Evolutionary conservation across 1,140 invertebrate genomes (phyloP), one percentile per base, ranked within the genome.

Genomic region (Camponotus pennsylvanicus): DNA sequence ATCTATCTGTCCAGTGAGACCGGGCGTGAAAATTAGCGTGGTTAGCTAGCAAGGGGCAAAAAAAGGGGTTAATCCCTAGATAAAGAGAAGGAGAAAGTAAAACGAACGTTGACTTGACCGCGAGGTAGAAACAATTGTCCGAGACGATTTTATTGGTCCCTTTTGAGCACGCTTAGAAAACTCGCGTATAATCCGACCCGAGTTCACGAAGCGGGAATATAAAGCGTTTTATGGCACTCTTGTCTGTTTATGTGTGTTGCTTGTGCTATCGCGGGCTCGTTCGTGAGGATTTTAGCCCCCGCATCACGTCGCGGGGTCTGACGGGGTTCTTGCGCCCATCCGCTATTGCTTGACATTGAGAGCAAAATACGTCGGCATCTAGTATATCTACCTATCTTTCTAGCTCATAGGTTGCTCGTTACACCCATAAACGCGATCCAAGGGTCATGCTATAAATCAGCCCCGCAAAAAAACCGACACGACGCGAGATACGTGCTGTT

Each of bases 161-260:
- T 82, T 89, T 89, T 15, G 63, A 21, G 15, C 32, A 52, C 49
- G 87, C 57, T 86, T 89, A 88, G 88, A 86, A 79, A 88, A 88
- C 67, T 88, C 73, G 79, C 75, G 59, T 78, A 84, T 42, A 69
- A 69, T 55, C 32, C 75, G 64, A 40, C 42, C 59, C 57, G 59
- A 52, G 66, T 18, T 86, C 57, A 37, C 42, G 37, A 75, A 79
- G 85, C 78, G 73, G 34, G 73, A 90, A 87, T 87, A 89, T 90
- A 90, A 90, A 90, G 88, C 88, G 85, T 87, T 90, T 90, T 89
- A 90, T 90, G 75, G 75, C 85, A 18, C 49, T 52, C 15, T 52
- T 18, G 49, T 87, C 79, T 76, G 88, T 87, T 85, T 89, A 70
- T 27, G 71, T 59, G 18, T 61, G 32, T 32, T 11, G 7, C n/a